Evolutionary conservation across 2,113 vertebrate genomes (phyloP).

Genomic region (Ramphastos sulfuratus): DNA sequence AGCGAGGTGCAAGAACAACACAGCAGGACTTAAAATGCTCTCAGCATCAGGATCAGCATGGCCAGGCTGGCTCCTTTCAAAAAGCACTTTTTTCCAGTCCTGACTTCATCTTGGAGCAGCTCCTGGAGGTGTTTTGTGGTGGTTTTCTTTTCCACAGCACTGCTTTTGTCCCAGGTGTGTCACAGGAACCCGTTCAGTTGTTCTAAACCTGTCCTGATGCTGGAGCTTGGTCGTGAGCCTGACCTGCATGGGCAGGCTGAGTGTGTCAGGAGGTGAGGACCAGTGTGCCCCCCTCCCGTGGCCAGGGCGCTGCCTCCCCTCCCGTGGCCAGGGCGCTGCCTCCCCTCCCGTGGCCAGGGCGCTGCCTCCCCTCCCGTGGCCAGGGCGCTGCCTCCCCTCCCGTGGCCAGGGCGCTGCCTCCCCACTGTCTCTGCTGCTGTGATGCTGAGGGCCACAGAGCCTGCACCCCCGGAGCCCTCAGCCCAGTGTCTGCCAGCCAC

Average conservation of each 20-base stretch:
- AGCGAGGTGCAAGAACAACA: background rate
- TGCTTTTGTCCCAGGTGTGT: background rate
- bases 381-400: background rate
- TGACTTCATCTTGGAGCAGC: background rate
- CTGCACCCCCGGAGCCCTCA: background rate
- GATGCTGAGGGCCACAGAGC: background rate
- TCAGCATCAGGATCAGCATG: background rate
- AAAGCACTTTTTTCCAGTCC: background rate
- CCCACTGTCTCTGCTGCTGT: accelerated
- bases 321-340: background rate
- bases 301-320: background rate
- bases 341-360: too few species aligned
- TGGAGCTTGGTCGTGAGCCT: background rate
- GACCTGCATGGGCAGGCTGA: background rate
- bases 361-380: background rate
- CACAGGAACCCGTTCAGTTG: background rate
- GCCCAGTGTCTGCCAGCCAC: background rate
- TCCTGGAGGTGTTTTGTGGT: background rate
- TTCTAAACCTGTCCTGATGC: background rate
- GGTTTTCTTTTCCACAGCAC: background rate
- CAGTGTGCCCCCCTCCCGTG: background rate
- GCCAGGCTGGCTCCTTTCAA: background rate
- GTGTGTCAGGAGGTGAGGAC: background rate
- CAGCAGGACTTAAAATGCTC: background rate
- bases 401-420: background rate